A percentile compares a stretch with the other conserved stretches of the same genome.
Evolutionary conservation across 2,888 invertebrate genomes (phyloP).

Genomic region (Lumbricus terrestris): DNA sequence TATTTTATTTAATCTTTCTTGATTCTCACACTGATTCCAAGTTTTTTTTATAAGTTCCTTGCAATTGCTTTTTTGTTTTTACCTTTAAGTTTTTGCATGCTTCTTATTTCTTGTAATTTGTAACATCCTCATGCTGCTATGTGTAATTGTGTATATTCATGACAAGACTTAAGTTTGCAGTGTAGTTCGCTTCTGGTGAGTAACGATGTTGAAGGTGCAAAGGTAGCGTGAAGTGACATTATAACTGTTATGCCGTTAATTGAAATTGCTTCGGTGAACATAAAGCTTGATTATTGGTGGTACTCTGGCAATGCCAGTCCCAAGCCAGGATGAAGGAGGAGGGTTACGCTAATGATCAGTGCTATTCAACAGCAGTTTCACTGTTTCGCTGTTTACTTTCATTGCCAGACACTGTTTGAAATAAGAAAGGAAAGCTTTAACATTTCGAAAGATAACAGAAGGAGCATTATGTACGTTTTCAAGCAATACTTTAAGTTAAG

Average conservation of each 20-base stretch:
- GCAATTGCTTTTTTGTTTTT: neutral
- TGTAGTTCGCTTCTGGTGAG: neutral
- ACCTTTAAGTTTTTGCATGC: neutral
- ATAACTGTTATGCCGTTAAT: neutral
- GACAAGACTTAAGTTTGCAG: neutral
- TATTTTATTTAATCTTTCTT: neutral
- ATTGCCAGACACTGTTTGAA: neutral
- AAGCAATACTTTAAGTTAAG: neutral
- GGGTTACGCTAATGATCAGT: too few species aligned
- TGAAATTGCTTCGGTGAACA: neutral
- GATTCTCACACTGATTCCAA: neutral
- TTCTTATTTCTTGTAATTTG: neutral
- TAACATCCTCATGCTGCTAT: neutral
- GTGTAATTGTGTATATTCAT: too few species aligned
- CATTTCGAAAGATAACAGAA: neutral
- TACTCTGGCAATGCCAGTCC: too few species aligned
- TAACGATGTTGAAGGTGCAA: neutral
- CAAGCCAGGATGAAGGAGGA: too few species aligned
- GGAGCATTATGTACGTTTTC: neutral
- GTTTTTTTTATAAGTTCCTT: neutral
- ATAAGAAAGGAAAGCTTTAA: neutral
- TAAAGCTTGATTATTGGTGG: too few species aligned
- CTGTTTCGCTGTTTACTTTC: neutral
- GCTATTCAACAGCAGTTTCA: neutral
- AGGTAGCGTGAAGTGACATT: neutral